Percentiles rank a stretch among this genome's conserved stretches.
Conservation (phyloP, 2,113 vertebrate genomes). For the Phycodurus eques region DNA sequence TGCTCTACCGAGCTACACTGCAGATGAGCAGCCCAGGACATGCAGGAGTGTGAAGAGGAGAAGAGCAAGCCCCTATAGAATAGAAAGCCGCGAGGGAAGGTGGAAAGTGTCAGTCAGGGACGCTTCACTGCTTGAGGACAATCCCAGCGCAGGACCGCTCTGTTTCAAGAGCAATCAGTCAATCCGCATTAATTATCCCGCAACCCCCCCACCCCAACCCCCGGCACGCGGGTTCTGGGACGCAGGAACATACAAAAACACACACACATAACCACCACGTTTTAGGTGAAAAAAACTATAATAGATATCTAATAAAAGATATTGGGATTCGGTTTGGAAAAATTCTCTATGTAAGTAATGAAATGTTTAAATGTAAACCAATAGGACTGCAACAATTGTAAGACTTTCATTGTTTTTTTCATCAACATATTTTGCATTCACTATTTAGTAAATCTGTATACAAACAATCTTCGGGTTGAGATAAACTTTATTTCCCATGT, state of each 20-base stretch:
- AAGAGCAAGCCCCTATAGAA: constrained; percentile 9
- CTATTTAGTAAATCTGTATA: neutral
- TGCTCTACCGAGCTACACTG: neutral
- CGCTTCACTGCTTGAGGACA: constrained; percentile 76
- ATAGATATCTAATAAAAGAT: constrained; percentile 7
- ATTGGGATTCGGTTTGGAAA: constrained; percentile 3
- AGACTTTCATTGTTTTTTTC: no score
- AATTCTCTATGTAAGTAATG: neutral
- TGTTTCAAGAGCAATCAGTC: constrained; percentile 86
- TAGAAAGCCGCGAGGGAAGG: constrained; percentile 60
- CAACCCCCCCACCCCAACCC: constrained; percentile 22
- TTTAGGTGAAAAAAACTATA: constrained; percentile 69
- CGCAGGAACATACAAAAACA: constrained; percentile 31
- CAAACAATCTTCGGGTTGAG: no score
- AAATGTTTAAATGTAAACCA: neutral
- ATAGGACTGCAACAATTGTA: neutral
- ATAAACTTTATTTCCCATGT: neutral
- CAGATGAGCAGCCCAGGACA: constrained; percentile 1
- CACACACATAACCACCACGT: constrained; percentile 57
- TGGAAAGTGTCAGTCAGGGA: constrained; percentile 75
- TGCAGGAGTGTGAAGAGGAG: constrained; percentile 19
- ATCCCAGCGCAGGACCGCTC: constrained; percentile 78
- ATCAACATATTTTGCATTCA: neutral
- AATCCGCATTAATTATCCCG: constrained; percentile 82
- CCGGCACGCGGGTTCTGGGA: constrained; percentile 56